Evolutionary conservation across 2,888 invertebrate species (phyloP).

Genomic region (Volucella inflata): DNA sequence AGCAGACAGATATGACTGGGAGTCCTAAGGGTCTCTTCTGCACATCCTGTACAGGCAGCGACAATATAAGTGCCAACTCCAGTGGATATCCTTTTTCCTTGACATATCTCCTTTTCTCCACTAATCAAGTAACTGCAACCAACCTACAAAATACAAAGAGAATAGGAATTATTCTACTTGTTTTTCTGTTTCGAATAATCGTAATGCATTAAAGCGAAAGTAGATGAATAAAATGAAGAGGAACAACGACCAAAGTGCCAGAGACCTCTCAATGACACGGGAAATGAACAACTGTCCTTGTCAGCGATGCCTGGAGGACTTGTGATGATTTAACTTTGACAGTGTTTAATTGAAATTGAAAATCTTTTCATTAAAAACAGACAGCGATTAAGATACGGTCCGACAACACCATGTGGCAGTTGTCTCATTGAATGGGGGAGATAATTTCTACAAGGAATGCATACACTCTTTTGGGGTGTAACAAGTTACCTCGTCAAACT

Average conservation of each 20-base stretch:
- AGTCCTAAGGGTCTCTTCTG: slow-evolving; percentile 27
- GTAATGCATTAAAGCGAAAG: slow-evolving; percentile 28
- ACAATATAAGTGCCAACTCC: slow-evolving; percentile 36
- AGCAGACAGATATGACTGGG: slow-evolving; percentile 21
- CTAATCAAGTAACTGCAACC: slow-evolving; percentile 27
- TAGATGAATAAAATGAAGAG: slow-evolving; percentile 30
- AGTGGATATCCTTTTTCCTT: slow-evolving; percentile 39
- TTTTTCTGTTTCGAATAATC: not conserved
- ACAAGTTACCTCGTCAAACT: not conserved
- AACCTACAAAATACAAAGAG: not conserved
- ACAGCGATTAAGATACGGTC: not conserved
- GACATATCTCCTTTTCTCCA: slow-evolving; percentile 1
- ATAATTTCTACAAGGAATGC: slow-evolving; percentile 14
- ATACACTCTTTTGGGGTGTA: slow-evolving; percentile 4
- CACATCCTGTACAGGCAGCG: slow-evolving; percentile 33
- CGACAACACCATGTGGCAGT: not conserved
- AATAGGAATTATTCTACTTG: not conserved
- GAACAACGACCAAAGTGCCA: slow-evolving; percentile 33
- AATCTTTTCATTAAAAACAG: slow-evolving; percentile 50
- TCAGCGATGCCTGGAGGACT: not conserved
- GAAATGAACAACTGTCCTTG: slow-evolving; percentile 60
- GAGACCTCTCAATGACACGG: slow-evolving; percentile 26
- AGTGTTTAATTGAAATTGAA: slow-evolving; percentile 72
- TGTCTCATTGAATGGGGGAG: not conserved
- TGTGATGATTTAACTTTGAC: slow-evolving; percentile 55